These are phyloP conservation scores for Tupaia tana DNA, from an alignment of 2,113 vertebrate genomes.

Conservation along the genomic window DNA sequence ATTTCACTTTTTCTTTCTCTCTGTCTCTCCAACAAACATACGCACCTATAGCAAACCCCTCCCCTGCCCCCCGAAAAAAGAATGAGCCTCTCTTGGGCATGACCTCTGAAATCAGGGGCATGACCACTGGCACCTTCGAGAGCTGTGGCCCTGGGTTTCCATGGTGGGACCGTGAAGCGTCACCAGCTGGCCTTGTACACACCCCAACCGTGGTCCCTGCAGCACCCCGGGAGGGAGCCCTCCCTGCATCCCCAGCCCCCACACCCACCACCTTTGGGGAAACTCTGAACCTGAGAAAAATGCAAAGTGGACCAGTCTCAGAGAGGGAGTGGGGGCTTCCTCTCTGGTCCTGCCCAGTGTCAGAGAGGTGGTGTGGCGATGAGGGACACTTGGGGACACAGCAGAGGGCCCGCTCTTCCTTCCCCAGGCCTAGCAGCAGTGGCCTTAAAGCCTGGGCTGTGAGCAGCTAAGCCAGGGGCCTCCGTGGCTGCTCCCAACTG, in stretches of 20 bases:
- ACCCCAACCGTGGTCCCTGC: not conserved
- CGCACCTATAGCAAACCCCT: too few species aligned
- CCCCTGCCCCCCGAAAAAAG: too few species aligned
- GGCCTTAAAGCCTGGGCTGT: not conserved
- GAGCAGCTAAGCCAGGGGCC: fast-evolving
- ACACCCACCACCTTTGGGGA: not conserved
- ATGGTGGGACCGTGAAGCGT: fast-evolving
- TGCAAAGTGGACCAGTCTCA: not conserved
- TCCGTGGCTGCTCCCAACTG: not conserved
- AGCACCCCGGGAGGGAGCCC: too few species aligned
- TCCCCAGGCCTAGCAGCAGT: not conserved
- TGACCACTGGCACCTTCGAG: not conserved
- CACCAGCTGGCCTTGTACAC: fast-evolving
- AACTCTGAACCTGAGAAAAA: not conserved
- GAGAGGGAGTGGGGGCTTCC: too few species aligned
- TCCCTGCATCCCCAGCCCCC: not conserved
- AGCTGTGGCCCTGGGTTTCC: not conserved
- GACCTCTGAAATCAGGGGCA: not conserved
- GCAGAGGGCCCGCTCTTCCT: fast-evolving
- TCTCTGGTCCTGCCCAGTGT: not conserved
- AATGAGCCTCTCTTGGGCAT: not conserved
- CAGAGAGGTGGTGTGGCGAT: not conserved
- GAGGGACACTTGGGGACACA: not conserved
- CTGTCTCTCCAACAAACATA: too few species aligned
- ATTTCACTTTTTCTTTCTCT: too few species aligned